phyloP scores from a whole-genome alignment of 2,888 invertebrate genomes.

The Epiblema foenella region DNA sequence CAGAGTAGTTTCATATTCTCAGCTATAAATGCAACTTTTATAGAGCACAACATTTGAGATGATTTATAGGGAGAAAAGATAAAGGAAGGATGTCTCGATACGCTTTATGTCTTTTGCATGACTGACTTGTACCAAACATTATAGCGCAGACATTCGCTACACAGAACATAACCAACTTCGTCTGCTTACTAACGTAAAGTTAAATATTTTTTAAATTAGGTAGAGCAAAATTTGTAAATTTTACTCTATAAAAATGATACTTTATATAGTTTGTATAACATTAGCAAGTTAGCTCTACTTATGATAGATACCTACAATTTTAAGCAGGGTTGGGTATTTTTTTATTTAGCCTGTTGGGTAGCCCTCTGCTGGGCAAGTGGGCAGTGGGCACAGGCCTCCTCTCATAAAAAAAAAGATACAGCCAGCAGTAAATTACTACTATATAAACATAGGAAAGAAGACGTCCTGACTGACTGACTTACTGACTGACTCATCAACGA shows the following conservation, averaged over 20 bases:
- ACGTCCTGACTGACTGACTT: no score
- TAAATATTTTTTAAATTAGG: background rate
- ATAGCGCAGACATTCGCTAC: slow-evolving; percentile 7
- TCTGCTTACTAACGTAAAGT: no score
- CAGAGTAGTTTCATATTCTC: background rate
- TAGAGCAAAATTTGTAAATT: no score
- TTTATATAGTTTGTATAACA: no score
- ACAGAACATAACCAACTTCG: background rate
- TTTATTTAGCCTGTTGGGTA: no score
- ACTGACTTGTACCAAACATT: slow-evolving; percentile 32
- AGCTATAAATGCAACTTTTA: slow-evolving; percentile 14
- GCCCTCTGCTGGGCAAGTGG: no score
- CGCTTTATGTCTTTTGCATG: slow-evolving; percentile 39
- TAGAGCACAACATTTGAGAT: slow-evolving; percentile 26
- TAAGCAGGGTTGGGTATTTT: no score
- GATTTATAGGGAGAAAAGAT: slow-evolving; percentile 41
- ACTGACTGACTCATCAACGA: no score
- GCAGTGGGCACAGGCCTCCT: background rate
- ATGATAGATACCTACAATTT: no score
- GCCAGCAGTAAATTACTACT: background rate
- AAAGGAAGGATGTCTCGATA: slow-evolving; percentile 40
- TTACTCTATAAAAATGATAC: no score
- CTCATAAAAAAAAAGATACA: background rate
- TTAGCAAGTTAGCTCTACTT: no score
- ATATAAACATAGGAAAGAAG: no score